Conservation (phyloP, 2,113 vertebrate genomes). For the Camelus bactrianus region DNA sequence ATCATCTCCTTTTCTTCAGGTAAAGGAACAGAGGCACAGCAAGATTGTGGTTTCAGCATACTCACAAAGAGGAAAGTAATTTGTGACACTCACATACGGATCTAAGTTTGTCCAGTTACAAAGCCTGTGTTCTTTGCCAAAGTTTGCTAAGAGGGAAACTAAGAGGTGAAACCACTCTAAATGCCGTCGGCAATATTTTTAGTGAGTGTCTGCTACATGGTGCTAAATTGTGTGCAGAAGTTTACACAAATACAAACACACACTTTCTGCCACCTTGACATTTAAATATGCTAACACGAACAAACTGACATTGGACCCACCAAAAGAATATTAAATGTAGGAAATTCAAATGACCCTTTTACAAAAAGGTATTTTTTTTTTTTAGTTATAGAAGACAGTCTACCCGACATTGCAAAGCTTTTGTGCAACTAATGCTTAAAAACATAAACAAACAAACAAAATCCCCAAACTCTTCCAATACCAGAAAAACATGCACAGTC, state of each 20-base stretch:
- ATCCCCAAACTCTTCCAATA: background rate
- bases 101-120: background rate
- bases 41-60: background rate
- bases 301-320: slow-evolving; percentile 22
- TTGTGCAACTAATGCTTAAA: slow-evolving; percentile 41
- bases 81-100: background rate
- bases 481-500: background rate
- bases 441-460: background rate
- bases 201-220: background rate
- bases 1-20: background rate
- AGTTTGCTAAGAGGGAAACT: background rate
- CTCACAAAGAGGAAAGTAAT: slow-evolving; percentile 14
- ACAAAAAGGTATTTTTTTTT: background rate
- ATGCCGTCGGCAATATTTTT: background rate
- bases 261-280: slow-evolving; percentile 42
- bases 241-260: slow-evolving; percentile 46
- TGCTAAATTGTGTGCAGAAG: slow-evolving; percentile 27
- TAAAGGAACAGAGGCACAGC: slow-evolving; percentile 29
- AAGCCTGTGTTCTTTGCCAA: background rate
- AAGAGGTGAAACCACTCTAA: background rate
- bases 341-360: slow-evolving; percentile 51
- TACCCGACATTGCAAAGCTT: background rate
- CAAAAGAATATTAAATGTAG: slow-evolving; percentile 26
- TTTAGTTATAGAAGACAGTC: slow-evolving; percentile 20
- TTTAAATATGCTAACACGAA: slow-evolving; percentile 66